Evolutionary conservation across 2,797 vertebrate species (phyloP).

Genomic region (Megalops cyprinoides): DNA sequence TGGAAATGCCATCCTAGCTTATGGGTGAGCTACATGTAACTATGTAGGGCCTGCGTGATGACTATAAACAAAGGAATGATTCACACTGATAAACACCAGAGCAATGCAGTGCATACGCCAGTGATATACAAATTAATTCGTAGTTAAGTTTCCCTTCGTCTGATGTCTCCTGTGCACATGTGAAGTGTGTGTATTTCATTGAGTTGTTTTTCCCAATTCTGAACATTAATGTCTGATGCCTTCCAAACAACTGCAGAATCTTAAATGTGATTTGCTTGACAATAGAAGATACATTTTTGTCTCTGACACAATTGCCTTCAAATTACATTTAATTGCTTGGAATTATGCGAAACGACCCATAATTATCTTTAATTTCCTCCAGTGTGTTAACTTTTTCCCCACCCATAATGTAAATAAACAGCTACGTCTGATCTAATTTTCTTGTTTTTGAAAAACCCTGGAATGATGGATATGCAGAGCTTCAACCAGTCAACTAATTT

Average conservation of each 20-base stretch:
- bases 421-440: constrained; percentile 59
- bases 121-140: no score
- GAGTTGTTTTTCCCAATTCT: constrained; percentile 46
- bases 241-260: constrained; percentile 43
- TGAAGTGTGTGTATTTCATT: constrained; percentile 46
- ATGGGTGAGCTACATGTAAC: no score
- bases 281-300: constrained; percentile 43
- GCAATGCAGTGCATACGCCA: no score
- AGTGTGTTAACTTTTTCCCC: constrained; percentile 57
- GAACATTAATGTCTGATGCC: constrained; percentile 23
- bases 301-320: constrained; percentile 57
- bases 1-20: no score
- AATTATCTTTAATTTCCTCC: constrained; percentile 67
- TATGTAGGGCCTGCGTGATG: no score
- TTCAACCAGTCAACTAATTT: constrained; percentile 58
- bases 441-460: constrained; percentile 59
- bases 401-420: constrained; percentile 66
- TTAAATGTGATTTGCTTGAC: constrained; percentile 31
- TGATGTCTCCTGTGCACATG: constrained; percentile 41
- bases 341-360: constrained; percentile 65
- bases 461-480: constrained; percentile 55
- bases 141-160: no score
- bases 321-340: constrained; percentile 64
- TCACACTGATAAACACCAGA: no score
- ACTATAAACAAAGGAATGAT: no score